phyloP scores from a whole-genome alignment of 2,113 vertebrate genomes.

The Eretmochelys imbricata region DNA sequence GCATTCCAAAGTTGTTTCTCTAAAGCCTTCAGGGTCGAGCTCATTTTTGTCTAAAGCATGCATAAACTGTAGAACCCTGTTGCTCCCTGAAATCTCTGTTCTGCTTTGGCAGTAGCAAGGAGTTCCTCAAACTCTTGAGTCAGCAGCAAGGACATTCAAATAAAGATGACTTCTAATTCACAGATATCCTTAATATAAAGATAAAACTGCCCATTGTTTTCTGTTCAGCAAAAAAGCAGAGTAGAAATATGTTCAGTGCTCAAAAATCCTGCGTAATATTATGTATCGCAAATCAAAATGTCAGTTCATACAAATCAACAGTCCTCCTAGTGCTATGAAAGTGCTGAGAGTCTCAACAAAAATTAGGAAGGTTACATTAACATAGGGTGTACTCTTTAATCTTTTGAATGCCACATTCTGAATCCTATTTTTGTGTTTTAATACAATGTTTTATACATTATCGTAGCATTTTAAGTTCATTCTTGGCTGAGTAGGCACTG shows the following conservation, averaged over 20 bases:
- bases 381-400: background rate
- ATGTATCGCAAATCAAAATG: background rate
- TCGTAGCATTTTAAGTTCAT: background rate
- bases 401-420: background rate
- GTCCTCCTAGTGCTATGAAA: background rate
- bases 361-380: background rate
- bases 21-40: background rate
- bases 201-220: background rate
- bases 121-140: background rate
- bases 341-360: background rate
- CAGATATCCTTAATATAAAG: background rate
- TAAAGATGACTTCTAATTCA: background rate
- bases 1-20: background rate
- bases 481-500: background rate
- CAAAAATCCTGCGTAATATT: background rate
- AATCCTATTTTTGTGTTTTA: background rate
- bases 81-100: background rate
- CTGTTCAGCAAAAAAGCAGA: background rate
- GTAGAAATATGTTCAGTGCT: background rate
- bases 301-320: background rate
- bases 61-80: background rate
- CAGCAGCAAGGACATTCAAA: background rate
- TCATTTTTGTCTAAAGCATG: background rate
- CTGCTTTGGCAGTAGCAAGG: background rate
- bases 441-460: background rate